These are phyloP conservation scores for Anas platyrhynchos DNA, from an alignment of 2,113 vertebrate genomes.

Conservation along the genomic window DNA sequence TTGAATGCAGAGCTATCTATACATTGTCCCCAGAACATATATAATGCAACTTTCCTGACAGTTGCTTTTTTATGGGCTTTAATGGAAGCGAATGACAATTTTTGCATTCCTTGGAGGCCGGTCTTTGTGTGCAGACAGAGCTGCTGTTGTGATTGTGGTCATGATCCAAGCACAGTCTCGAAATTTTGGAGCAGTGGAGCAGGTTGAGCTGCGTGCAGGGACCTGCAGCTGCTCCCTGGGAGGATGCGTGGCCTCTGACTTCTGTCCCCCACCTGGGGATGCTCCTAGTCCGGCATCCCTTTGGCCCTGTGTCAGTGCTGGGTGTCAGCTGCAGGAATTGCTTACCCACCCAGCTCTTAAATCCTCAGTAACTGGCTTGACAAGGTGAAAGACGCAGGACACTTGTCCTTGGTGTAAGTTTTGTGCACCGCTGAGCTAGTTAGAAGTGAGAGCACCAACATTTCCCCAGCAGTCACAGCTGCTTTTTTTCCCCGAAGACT, in stretches of 20 bases:
- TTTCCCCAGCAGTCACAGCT: not conserved
- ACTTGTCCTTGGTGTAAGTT: not conserved
- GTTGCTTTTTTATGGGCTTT: constrained; percentile 28
- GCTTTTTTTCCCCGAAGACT: not conserved
- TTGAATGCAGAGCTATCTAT: not conserved
- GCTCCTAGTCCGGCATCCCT: not conserved
- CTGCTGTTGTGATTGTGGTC: not conserved
- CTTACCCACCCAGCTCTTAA: not conserved
- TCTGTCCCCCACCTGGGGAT: not conserved
- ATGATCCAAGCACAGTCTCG: not conserved
- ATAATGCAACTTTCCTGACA: constrained; percentile 23
- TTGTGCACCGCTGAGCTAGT: not conserved
- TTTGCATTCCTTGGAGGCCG: not conserved
- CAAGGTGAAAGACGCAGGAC: not conserved
- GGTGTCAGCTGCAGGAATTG: not conserved
- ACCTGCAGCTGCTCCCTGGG: not conserved
- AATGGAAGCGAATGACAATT: not conserved
- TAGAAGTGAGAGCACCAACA: not conserved
- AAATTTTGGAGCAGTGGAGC: rapidly evolving
- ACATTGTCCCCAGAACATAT: not conserved
- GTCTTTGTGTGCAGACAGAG: not conserved
- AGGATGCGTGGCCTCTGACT: not conserved
- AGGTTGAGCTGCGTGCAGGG: not conserved
- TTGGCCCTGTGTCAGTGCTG: not conserved
- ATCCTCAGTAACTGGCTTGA: not conserved